These are phyloP conservation scores for Drosophila mayri DNA, from an alignment of 1,140 invertebrate species.

Conservation along the genomic window DNA sequence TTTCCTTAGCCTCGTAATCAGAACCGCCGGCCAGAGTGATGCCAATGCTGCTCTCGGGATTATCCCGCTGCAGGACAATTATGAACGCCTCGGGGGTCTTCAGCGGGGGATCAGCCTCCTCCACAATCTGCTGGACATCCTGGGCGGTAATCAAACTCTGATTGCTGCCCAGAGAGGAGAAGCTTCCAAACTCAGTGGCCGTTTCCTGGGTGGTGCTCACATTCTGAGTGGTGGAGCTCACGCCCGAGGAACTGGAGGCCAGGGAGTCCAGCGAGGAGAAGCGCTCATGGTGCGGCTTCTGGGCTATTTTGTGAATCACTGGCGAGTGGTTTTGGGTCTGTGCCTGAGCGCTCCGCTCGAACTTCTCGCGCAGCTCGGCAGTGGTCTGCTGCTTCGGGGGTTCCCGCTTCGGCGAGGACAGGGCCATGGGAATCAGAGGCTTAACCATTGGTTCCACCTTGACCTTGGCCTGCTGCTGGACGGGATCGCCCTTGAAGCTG, in stretches of 20 bases:
- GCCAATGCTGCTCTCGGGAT: slow-evolving; percentile 91
- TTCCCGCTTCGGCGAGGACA: slow-evolving; percentile 33
- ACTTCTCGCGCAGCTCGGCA: slow-evolving; percentile 79
- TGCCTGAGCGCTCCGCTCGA: slow-evolving; percentile 67
- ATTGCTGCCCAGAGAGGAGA: slow-evolving; percentile 84
- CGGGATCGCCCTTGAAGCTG: slow-evolving; percentile 80
- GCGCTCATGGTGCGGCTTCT: slow-evolving; percentile 79
- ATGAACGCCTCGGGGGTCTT: slow-evolving; percentile 84
- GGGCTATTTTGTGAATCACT: slow-evolving; percentile 25
- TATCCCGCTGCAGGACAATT: slow-evolving; percentile 83
- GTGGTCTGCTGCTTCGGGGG: slow-evolving; percentile 61
- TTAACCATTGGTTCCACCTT: slow-evolving; percentile 55
- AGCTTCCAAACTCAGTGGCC: slow-evolving; percentile 82
- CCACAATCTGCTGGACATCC: slow-evolving; percentile 84
- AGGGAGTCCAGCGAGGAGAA: slow-evolving; percentile 83
- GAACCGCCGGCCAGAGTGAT: slow-evolving; percentile 94
- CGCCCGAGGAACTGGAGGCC: slow-evolving; percentile 83
- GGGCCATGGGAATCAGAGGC: slow-evolving; percentile 22
- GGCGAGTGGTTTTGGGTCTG: slow-evolving; percentile 36
- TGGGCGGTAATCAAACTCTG: slow-evolving; percentile 84
- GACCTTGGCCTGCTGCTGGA: slow-evolving; percentile 42
- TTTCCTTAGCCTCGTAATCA: slow-evolving; percentile 96
- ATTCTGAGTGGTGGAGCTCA: slow-evolving; percentile 80
- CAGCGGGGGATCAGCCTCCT: slow-evolving; percentile 83
- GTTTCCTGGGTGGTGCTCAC: slow-evolving; percentile 80